Base-by-base conservation (phyloP, 2,797 vertebrate genomes). In the Lemur catta region DNA sequence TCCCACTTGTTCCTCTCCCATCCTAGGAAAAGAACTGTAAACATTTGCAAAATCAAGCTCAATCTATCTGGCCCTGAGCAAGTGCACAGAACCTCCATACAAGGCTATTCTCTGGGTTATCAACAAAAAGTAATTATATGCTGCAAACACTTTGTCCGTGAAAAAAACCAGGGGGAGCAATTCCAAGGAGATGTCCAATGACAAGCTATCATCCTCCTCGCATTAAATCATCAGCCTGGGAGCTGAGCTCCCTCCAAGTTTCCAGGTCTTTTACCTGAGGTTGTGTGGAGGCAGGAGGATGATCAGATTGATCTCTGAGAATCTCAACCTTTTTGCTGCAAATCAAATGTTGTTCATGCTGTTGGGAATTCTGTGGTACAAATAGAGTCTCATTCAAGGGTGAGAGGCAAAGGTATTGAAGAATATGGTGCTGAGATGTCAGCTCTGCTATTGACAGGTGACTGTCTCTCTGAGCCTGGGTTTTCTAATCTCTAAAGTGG, bases 71-170 rank as follows among this genome's bases (percentile, higher is more conserved):
- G 38, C 3, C 55, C 9, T 2, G 24, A 93, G 69, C 74, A 91
- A 63, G 57, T 82, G 92, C 85, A 89, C 71, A 61, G 69, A 48
- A 71, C 84, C 50, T 80, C 41, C 41, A 26, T 65, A 90, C 17
- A 89, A 79, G 88, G 79, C 92, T 89, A 95, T 89, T 95, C 50
- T 97, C 89, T 94, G 0, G 76, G 33, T 91, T 93, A 93, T 97
- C 97, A 93, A 87, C 93, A 92, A 98, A 96, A 84, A 94, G 52
- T 84, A 98, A 94, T 93, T 80, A 78, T 85, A 78, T 0, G 10
- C 69, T 76, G 6, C 63, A 88, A 97, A 96, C 89, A 97, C 71
- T 17, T 97, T 96, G 82, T 71, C 79, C 89, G 78, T 93, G 91
- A 88, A 13, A 91, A 86, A 96, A 97, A 96, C 92, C 94, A 97